Conservation (phyloP, 2,113 vertebrate species). For the Odontophorus gujanensis region DNA sequence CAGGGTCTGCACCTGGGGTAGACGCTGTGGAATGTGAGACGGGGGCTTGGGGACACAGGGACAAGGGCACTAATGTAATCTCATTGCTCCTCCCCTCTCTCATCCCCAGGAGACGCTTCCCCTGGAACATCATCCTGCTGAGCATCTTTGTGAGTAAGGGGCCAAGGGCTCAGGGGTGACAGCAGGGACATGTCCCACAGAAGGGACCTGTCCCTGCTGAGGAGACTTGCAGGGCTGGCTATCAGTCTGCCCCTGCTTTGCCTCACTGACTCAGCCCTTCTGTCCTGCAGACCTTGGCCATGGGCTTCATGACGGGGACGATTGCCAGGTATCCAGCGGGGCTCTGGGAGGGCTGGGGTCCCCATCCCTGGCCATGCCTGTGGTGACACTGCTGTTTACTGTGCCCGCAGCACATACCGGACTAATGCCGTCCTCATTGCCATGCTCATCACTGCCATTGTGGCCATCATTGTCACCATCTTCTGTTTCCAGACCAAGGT, state of each 20-base stretch:
- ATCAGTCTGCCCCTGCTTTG: neutral
- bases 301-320: constrained; percentile 91
- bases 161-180: neutral
- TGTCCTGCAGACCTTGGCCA: constrained; percentile 85
- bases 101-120: constrained; percentile 87
- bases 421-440: constrained; percentile 89
- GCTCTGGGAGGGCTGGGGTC: neutral
- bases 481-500: constrained; percentile 99
- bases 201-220: neutral
- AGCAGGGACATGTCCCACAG: neutral
- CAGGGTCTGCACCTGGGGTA: neutral
- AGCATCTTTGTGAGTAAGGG: constrained; percentile 87
- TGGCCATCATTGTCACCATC: constrained; percentile 89
- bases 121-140: constrained; percentile 92
- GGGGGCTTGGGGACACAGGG: rapidly evolving
- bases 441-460: constrained; percentile 89
- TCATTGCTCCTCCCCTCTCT: neutral
- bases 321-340: constrained; percentile 86
- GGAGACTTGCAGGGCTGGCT: neutral
- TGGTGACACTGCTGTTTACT: neutral
- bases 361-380: neutral
- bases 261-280: neutral
- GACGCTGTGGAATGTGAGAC: rapidly evolving
- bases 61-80: neutral
- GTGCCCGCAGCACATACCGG: constrained; percentile 78